phyloP scores from a whole-genome alignment of 2,888 invertebrate species.

The Euplexia lucipara region DNA sequence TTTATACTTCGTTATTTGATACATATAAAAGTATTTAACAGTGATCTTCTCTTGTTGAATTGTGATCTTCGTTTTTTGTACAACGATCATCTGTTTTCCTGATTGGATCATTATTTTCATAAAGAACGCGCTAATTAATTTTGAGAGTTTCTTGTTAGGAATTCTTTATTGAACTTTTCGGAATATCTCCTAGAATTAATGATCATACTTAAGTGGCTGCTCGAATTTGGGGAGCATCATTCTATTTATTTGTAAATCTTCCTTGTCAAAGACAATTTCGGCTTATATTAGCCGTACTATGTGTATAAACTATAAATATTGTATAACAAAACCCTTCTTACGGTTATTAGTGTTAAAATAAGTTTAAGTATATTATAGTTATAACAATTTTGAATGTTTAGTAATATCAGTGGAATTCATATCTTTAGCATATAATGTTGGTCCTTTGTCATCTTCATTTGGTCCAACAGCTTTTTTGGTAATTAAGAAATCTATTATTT shows the following conservation, averaged over 20 bases:
- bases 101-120: constrained; percentile 29
- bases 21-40: neutral
- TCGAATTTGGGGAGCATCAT: constrained; percentile 7
- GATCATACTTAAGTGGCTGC: constrained; percentile 11
- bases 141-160: neutral
- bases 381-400: constrained; percentile 62
- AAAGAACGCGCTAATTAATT: constrained; percentile 1
- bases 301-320: constrained; percentile 28
- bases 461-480: constrained; percentile 1
- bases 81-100: constrained; percentile 2
- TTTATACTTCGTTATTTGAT: neutral
- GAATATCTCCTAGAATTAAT: constrained; percentile 24
- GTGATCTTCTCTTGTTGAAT: constrained; percentile 7
- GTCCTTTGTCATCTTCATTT: constrained; percentile 6
- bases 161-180: constrained; percentile 5
- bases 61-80: constrained; percentile 5
- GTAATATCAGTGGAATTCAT: constrained; percentile 56
- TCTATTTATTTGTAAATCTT: constrained; percentile 4
- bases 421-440: constrained; percentile 50
- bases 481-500: neutral
- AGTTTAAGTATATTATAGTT: constrained; percentile 58
- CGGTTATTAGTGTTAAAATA: constrained; percentile 52
- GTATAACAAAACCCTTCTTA: constrained; percentile 39
- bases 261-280: constrained; percentile 27
- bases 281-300: constrained; percentile 9